Evolutionary conservation across 2,113 vertebrate species (phyloP), one percentile per base, ranked within the genome.

Genomic region (Glaucomys volans): DNA sequence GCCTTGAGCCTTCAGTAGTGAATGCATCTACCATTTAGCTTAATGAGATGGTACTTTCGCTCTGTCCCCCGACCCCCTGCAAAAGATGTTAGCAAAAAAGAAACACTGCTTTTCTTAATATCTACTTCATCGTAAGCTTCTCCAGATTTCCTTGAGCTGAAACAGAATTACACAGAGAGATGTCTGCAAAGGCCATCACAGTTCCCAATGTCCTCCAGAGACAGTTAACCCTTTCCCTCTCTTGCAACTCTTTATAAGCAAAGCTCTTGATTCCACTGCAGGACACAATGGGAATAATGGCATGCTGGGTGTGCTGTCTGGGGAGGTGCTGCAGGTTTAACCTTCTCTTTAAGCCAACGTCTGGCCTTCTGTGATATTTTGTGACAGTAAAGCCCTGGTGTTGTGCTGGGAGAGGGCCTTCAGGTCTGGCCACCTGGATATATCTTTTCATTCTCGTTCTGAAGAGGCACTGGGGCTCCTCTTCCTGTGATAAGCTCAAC

Each of bases 401-500:
- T 94, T 87, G 37, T 93, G 32, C 71, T 75, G 52, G 50, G 5
- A 64, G 64, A 94, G 71, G 57, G 59, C 71, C 86, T 94, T 91
- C 30, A 72, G 64, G 37, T 80, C 71, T 87, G 28, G 69, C 62
- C 24, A 3, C 89, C 75, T 59, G 77, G 80, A 42, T 94, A 84
- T 28, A 42, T 96, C 82, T 91, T 88, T 93, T 96, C 42, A 52
- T 81, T 22, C 26, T n/a, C 44, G n/a, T 40, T 80, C 90, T 94
- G 79, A 80, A 75, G 87, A 95, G 83, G 89, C 47, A 35, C 20
- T 1, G 0, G 57, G 44, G 40, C 47, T 81, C 13, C 35, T 52
- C 85, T 91, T 69, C 71, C 71, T 26, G 81, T 71, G 91, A n/a
- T 69, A 62, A 93, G 79, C 69, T 90, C 95, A 97, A 95, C 74